A percentile compares a stretch with the other conserved stretches of the same genome.
These are phyloP conservation scores for Myrmophylax atrothorax DNA, from an alignment of 2,113 vertebrate species.

Conservation along the genomic window DNA sequence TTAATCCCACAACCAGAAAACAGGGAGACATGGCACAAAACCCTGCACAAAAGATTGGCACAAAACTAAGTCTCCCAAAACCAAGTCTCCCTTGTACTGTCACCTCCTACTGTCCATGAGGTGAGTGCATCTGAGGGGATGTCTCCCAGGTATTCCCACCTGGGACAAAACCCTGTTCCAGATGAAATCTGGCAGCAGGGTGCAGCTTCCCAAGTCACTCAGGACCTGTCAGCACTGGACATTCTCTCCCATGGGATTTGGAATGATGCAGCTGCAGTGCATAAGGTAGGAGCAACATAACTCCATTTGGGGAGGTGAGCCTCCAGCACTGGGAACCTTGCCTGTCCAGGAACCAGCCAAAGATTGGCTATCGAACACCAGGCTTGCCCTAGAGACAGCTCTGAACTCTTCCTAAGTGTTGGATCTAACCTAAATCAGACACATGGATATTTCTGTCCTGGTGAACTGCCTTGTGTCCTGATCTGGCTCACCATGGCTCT, in stretches of 20 bases:
- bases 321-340: not conserved
- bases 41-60: fast-evolving
- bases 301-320: not conserved
- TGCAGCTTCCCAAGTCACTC: not conserved
- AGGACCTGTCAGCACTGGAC: fast-evolving
- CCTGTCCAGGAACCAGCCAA: not conserved
- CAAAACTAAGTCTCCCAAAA: too few species aligned
- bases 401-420: not conserved
- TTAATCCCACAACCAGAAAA: not conserved
- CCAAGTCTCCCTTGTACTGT: fast-evolving
- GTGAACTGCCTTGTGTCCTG: not conserved
- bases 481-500: not conserved
- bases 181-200: not conserved
- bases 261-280: not conserved
- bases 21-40: not conserved
- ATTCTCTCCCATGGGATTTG: fast-evolving
- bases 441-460: not conserved
- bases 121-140: fast-evolving
- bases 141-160: not conserved
- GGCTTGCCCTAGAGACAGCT: not conserved
- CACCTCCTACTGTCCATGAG: not conserved
- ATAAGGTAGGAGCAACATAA: fast-evolving
- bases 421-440: not conserved
- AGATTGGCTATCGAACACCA: not conserved
- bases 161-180: not conserved